phyloP scores from a whole-genome alignment of 92 coral and sea anemone genomes.

The Chrysogorgia sp. region DNA sequence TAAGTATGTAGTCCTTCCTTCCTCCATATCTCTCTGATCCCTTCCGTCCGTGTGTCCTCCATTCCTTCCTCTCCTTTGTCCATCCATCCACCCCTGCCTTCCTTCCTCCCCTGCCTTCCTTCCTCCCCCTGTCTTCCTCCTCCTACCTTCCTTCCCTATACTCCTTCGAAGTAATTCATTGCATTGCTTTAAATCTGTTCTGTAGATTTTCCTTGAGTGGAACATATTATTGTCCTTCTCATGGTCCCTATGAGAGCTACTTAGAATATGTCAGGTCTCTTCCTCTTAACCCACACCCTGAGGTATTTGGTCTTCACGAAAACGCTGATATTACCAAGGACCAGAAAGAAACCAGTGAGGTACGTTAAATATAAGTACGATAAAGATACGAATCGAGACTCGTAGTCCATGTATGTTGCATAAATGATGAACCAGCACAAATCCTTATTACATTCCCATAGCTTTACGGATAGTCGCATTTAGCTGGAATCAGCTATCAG shows the following conservation, averaged over 20 bases:
- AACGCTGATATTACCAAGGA: conserved; percentile 99
- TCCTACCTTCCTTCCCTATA: background rate
- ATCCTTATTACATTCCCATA: too few relatives aligned
- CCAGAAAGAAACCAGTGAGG: conserved; percentile 99
- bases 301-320: conserved; percentile 97
- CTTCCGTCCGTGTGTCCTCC: background rate
- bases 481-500: too few relatives aligned
- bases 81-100: background rate
- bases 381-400: background rate
- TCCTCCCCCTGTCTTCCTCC: background rate
- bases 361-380: conserved; percentile 3
- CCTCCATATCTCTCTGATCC: conserved; percentile 1
- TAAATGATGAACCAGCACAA: too few relatives aligned
- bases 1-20: conserved; percentile 54
- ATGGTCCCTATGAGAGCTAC: conserved; percentile 87
- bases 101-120: background rate
- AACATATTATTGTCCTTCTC: conserved; percentile 79
- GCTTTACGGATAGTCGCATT: too few relatives aligned
- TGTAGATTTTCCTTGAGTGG: conserved; percentile 95
- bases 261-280: conserved; percentile 89
- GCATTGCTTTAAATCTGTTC: background rate
- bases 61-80: background rate
- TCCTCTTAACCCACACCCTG: conserved; percentile 93
- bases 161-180: too few relatives aligned
- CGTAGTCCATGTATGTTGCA: too few relatives aligned